Evolutionary conservation across 2,113 vertebrate genomes (phyloP).

Genomic region (Macquaria australasica): DNA sequence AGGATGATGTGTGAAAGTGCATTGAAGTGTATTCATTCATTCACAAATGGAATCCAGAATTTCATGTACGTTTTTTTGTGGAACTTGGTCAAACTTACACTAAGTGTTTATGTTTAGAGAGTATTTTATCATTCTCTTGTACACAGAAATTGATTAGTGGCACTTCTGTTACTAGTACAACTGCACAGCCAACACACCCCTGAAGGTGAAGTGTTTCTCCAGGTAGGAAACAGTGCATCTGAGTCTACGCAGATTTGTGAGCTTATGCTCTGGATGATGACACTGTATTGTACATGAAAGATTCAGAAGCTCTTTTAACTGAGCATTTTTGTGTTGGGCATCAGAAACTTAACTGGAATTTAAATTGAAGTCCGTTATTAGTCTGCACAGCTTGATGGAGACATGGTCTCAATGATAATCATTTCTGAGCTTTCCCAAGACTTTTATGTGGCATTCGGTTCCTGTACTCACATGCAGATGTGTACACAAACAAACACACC

Average conservation of each 20-base stretch:
- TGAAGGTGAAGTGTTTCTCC: background rate
- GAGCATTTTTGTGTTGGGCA: too few relatives aligned
- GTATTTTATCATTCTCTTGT: background rate
- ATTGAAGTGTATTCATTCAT: background rate
- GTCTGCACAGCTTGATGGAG: background rate
- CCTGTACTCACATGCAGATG: background rate
- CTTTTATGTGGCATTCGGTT: background rate
- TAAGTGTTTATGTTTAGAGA: background rate
- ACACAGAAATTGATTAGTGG: background rate
- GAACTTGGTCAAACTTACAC: background rate
- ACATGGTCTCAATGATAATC: background rate
- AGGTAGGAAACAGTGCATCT: background rate
- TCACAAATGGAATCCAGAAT: background rate
- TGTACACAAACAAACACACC: background rate
- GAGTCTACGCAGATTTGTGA: background rate
- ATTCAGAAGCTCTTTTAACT: background rate
- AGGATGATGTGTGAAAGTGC: background rate
- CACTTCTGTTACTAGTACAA: background rate
- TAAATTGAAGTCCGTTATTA: background rate
- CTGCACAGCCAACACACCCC: background rate
- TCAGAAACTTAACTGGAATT: background rate
- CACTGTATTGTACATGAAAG: background rate
- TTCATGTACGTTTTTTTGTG: background rate
- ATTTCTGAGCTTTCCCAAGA: background rate
- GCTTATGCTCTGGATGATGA: background rate